Percentiles rank a stretch among this genome's conserved stretches.
These are phyloP conservation scores for Gymnoscopelus braueri DNA, from an alignment of 2,797 vertebrate genomes.

Conservation along the genomic window DNA sequence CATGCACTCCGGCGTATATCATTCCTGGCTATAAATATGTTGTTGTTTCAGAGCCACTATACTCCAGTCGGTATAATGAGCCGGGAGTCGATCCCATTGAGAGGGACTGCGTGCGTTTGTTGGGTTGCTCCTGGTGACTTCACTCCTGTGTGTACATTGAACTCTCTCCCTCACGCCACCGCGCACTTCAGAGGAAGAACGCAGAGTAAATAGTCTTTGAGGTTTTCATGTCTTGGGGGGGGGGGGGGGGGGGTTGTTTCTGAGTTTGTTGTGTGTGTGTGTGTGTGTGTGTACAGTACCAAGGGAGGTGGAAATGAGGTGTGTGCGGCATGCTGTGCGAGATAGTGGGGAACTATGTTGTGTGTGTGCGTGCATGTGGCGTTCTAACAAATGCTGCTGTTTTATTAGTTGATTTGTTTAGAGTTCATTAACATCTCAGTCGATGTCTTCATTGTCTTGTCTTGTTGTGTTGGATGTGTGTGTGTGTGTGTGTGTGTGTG, in stretches of 20 bases:
- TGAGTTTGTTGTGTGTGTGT: not conserved
- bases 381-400: too few species aligned
- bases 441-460: too few species aligned
- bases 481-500: not conserved
- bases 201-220: slow-evolving; percentile 49
- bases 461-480: too few species aligned
- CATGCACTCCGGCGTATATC: slow-evolving; percentile 16
- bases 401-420: too few species aligned
- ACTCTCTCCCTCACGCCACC: slow-evolving; percentile 44
- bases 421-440: too few species aligned
- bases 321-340: too few species aligned
- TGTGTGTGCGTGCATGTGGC: too few species aligned
- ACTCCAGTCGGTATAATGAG: slow-evolving; percentile 59
- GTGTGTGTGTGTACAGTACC: not conserved
- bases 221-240: slow-evolving; percentile 40
- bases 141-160: slow-evolving; percentile 34
- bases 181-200: slow-evolving; percentile 35
- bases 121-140: slow-evolving; percentile 34
- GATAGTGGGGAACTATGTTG: too few species aligned
- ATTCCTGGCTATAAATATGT: slow-evolving; percentile 18
- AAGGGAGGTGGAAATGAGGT: not conserved
- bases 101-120: slow-evolving; percentile 32
- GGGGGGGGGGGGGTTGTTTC: not conserved
- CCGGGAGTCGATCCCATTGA: slow-evolving; percentile 40
- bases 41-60: slow-evolving; percentile 48